phyloP scores from a whole-genome alignment of 1,140 invertebrate species.

The Drosophila repleta region DNA sequence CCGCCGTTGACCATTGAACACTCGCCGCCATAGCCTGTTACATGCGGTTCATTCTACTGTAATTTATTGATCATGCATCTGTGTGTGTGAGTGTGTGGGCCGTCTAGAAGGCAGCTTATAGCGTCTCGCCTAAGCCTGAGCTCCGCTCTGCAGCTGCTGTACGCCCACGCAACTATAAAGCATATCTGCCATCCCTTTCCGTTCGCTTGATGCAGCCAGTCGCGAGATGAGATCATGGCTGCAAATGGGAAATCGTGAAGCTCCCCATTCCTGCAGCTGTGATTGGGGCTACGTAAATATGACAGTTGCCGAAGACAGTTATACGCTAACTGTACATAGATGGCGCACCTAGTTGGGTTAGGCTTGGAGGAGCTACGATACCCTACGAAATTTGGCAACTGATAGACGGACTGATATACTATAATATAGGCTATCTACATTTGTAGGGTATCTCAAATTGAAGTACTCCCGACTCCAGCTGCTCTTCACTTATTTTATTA shows the following conservation, averaged over 20 bases:
- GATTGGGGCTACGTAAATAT: slow-evolving; percentile 17
- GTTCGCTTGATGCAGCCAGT: slow-evolving; percentile 11
- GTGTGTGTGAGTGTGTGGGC: slow-evolving; percentile 60
- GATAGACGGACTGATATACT: too few species aligned
- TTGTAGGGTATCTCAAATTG: too few species aligned
- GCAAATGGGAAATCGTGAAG: slow-evolving; percentile 8
- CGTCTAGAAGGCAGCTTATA: slow-evolving; percentile 50
- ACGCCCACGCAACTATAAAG: slow-evolving; percentile 39
- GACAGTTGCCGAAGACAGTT: slow-evolving; percentile 10
- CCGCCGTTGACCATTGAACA: slow-evolving; percentile 54
- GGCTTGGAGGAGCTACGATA: background rate
- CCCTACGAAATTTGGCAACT: background rate
- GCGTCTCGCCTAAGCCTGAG: slow-evolving; percentile 26
- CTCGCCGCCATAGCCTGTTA: slow-evolving; percentile 20
- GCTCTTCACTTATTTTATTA: background rate
- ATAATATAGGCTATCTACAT: background rate
- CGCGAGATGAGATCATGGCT: slow-evolving; percentile 14
- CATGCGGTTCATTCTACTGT: slow-evolving; percentile 74
- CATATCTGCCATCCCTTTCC: slow-evolving; percentile 11
- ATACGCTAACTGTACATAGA: slow-evolving; percentile 4
- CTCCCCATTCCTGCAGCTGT: background rate
- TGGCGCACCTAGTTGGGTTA: background rate
- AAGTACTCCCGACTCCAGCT: too few species aligned
- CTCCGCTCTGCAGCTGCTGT: slow-evolving; percentile 48
- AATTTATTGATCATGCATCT: slow-evolving; percentile 69